Evolutionary conservation across 2,888 invertebrate species (phyloP), one percentile per base, ranked within the genome.

Genomic region (Buathra laborator): DNA sequence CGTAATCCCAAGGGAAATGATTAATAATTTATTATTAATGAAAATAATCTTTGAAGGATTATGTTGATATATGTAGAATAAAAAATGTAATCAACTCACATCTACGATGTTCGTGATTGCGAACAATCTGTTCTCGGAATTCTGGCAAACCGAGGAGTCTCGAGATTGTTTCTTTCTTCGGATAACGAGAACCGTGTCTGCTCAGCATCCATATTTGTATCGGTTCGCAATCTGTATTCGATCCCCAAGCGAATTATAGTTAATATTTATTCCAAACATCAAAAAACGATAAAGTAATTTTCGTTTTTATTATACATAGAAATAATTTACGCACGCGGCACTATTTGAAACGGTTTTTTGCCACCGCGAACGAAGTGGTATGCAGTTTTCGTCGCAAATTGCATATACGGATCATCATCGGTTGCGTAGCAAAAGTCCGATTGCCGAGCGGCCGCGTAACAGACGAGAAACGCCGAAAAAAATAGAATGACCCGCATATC

Each of bases 311-410:
- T 10, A n/a, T 14, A n/a, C n/a, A 32, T 6, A 10, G 6, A 24
- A 7, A 32, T 62, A 6, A 29, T 62, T 32, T 14, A 88, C 89
- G 95, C 94, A 97, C 97, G 95, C 88, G 96, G 96, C 56, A 97
- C 95, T 74, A 95, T 94, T 86, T 96, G 96, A 79, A 95, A 95
- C 84, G 94, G 95, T 0, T 94, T 94, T 80, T 95, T 94, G 51
- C 95, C 95, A 62, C 95, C 95, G 85, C 95, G 96, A 16, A 96
- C 95, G 88, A 97, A 96, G 89, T 96, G 95, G 91, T 98, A 98
- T 0, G 97, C 96, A 0, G 97, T 97, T 94, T 97, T 97, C 5
- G 96, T 95, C 10, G 95, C 96, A 91, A 97, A 97, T 75, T 96
- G 94, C 16, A 96, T 92, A 90, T 97, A 97, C 0, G 96, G 97